Conservation (phyloP, 2,888 invertebrate genomes). For the Drosophila paranaensis region DNA sequence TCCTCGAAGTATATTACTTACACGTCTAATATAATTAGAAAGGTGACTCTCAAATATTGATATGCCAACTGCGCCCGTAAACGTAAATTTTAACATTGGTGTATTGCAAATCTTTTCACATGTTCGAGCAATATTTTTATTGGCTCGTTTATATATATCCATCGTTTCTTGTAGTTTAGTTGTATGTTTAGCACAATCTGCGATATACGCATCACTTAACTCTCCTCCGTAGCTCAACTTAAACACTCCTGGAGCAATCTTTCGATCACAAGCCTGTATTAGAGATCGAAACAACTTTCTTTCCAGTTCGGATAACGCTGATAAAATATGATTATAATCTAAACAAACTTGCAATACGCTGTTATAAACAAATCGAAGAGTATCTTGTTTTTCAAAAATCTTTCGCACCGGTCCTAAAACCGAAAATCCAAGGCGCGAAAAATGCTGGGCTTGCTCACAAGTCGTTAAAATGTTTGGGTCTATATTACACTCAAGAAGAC, state of each 20-base stretch:
- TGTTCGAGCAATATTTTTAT: slow-evolving; percentile 88
- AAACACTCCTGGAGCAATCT: slow-evolving; percentile 90
- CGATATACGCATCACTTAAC: slow-evolving; percentile 86
- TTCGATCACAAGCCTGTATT: slow-evolving; percentile 82
- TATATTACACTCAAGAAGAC: slow-evolving; percentile 91
- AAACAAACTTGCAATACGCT: slow-evolving; percentile 88
- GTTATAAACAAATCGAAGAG: slow-evolving; percentile 87
- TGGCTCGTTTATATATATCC: slow-evolving; percentile 93
- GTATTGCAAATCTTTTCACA: slow-evolving; percentile 90
- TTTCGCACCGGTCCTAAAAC: slow-evolving; percentile 89
- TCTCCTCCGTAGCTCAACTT: slow-evolving; percentile 91
- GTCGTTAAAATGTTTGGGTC: slow-evolving; percentile 89
- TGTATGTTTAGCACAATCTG: slow-evolving; percentile 66
- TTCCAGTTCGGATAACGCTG: slow-evolving; percentile 91
- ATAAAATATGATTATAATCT: slow-evolving; percentile 86
- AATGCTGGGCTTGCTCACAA: slow-evolving; percentile 90
- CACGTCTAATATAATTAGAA: slow-evolving; percentile 85
- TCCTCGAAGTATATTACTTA: slow-evolving; percentile 85
- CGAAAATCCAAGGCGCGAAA: slow-evolving; percentile 90
- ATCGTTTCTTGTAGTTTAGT: slow-evolving; percentile 91
- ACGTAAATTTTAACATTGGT: slow-evolving; percentile 87
- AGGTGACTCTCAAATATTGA: slow-evolving; percentile 86
- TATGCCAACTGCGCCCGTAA: slow-evolving; percentile 87
- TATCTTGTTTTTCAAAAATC: slow-evolving; percentile 86
- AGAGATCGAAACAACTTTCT: slow-evolving; percentile 91